A percentile compares a stretch with the other conserved stretches of the same genome.
Evolutionary conservation across 1,140 invertebrate genomes (phyloP).

Genomic region (Meteorus sp.): DNA sequence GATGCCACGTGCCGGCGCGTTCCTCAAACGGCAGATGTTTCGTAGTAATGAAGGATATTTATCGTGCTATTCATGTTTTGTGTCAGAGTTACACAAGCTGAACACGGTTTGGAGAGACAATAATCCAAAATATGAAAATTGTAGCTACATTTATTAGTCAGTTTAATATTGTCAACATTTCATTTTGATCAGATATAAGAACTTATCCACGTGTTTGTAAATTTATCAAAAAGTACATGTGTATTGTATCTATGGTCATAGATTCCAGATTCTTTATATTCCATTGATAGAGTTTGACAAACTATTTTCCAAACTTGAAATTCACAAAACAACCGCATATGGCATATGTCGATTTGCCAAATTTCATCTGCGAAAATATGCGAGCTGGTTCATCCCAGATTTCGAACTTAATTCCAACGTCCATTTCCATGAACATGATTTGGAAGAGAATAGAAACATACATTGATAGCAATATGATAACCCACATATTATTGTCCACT

Average conservation of each 20-base stretch:
- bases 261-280: not conserved
- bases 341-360: not conserved
- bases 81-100: too few species aligned
- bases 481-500: not conserved
- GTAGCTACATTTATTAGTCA: not conserved
- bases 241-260: too few species aligned
- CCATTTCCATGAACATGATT: constrained; percentile 10
- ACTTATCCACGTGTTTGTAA: not conserved
- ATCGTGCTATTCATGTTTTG: not conserved
- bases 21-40: constrained; percentile 13
- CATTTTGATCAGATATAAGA: not conserved
- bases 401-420: not conserved
- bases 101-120: too few species aligned
- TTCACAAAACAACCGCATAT: not conserved
- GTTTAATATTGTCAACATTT: not conserved
- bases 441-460: too few species aligned
- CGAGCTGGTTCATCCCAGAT: constrained; percentile 22
- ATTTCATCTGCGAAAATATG: not conserved
- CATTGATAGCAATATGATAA: not conserved
- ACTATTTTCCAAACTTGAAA: not conserved
- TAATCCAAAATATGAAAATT: not conserved
- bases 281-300: not conserved
- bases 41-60: not conserved
- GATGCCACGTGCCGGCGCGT: constrained; percentile 11
- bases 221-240: not conserved